Evolutionary conservation across 2,113 vertebrate genomes (phyloP), one percentile per base, ranked within the genome.

Genomic region (Oxygymnocypris stewartii): DNA sequence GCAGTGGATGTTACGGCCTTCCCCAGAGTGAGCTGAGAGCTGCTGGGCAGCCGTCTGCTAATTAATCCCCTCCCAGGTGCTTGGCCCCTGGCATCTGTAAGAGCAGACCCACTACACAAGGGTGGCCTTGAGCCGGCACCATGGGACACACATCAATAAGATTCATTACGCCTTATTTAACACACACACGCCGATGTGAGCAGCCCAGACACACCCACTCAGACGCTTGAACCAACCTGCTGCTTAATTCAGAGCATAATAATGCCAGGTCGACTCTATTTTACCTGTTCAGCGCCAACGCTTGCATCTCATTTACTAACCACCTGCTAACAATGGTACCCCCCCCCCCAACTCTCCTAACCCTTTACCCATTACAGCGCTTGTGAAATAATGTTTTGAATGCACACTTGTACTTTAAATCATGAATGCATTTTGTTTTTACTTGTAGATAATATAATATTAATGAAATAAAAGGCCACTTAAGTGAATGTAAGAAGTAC

Each of bases 1-100:
- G 61, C 76, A 84, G 82, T 91, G 91, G 88, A 90, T 90, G 88
- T 87, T 91, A 89, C 82, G 63, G 86, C 69, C 42, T 87, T 94
- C 93, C 92, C 93, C 85, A 78, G 91, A 94, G 92, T 90, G 51
- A 88, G 90, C 91, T 91, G 88, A 90, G 92, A 93, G 91, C 92
- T 93, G 91, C 89, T 93, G 94, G 94, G 93, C 94, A 95, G 93
- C 94, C 95, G 95, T 94, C 93, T 92, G 92, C 91, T 95, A 95
- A 95, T 95, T 94, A 95, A 93, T 94, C 92, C 91, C 90, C 91
- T 94, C 93, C 93, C 94, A 90, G 77, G 87, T 44, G 90, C 86
- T 91, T 90, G 93, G 90, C 92, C 92, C 90, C 90, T 90, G 89
- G 93, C 94, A 95, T 93, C 93, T 95, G 93, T 91, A 87, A 35